Evolutionary conservation across 2,113 vertebrate species (phyloP).

Genomic region (Dipodomys merriami): DNA sequence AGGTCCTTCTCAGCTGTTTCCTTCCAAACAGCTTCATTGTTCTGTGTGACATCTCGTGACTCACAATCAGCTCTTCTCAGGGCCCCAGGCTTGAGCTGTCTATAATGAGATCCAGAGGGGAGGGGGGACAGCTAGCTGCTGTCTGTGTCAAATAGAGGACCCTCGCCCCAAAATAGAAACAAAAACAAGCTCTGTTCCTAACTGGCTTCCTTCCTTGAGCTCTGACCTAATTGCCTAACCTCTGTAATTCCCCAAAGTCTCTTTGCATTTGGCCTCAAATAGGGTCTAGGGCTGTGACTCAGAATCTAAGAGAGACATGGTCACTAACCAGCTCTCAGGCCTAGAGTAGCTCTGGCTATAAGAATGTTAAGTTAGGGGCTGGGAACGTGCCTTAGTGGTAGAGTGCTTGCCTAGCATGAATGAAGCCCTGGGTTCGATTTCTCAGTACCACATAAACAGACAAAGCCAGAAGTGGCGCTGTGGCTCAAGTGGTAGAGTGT

Average conservation of each 20-base stretch:
- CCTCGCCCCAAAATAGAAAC: neutral
- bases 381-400: too few relatives aligned
- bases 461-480: too few relatives aligned
- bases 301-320: neutral
- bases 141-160: neutral
- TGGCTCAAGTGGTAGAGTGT: too few relatives aligned
- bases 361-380: too few relatives aligned
- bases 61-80: neutral
- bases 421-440: too few relatives aligned
- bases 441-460: too few relatives aligned
- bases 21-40: neutral
- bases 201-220: neutral
- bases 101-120: neutral
- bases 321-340: neutral
- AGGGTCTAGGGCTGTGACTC: neutral
- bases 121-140: neutral
- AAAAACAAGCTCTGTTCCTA: neutral
- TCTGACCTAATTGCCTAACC: neutral
- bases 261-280: neutral
- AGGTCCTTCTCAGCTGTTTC: neutral
- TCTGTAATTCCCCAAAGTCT: constrained; percentile 1
- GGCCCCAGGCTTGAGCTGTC: neutral
- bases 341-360: neutral
- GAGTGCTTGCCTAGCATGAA: too few relatives aligned
- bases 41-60: neutral